Conservation (phyloP, 2,113 vertebrate species). For the Panthera tigris region DNA sequence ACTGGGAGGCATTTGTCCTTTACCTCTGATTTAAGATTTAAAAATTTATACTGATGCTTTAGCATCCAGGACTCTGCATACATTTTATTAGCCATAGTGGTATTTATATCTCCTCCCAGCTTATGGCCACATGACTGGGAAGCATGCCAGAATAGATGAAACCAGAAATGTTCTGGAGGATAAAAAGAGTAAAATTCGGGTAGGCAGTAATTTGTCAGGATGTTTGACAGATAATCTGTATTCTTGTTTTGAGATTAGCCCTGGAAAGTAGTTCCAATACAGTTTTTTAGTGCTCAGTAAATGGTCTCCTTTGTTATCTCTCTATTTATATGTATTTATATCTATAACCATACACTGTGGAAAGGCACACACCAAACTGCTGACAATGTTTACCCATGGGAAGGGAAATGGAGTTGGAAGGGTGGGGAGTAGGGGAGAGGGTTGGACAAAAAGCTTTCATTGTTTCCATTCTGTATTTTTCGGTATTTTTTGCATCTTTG, state of each 20-base stretch:
- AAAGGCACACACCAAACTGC: not conserved
- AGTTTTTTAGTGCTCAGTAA: not conserved
- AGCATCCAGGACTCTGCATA: not conserved
- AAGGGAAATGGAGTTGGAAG: not conserved
- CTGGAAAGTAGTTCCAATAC: not conserved
- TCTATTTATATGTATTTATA: not conserved
- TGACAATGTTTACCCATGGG: not conserved
- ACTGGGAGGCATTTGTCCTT: not conserved
- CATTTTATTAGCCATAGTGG: not conserved
- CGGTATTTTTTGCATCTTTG: not conserved
- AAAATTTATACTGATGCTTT: not conserved
- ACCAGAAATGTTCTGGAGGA: not conserved
- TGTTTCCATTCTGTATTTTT: not conserved
- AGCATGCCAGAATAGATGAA: not conserved
- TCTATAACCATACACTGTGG: not conserved
- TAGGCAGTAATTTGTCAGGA: not conserved
- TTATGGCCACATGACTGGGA: not conserved
- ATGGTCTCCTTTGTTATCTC: not conserved
- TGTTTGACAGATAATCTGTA: not conserved
- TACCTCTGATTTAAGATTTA: slow-evolving; percentile 8
- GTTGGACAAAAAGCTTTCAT: not conserved
- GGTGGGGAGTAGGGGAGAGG: not conserved
- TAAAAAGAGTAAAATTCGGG: not conserved
- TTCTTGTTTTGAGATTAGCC: not conserved
- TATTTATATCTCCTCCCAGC: not conserved